Conservation (phyloP, 1,140 invertebrate species). For the Diachasma alloeum region DNA sequence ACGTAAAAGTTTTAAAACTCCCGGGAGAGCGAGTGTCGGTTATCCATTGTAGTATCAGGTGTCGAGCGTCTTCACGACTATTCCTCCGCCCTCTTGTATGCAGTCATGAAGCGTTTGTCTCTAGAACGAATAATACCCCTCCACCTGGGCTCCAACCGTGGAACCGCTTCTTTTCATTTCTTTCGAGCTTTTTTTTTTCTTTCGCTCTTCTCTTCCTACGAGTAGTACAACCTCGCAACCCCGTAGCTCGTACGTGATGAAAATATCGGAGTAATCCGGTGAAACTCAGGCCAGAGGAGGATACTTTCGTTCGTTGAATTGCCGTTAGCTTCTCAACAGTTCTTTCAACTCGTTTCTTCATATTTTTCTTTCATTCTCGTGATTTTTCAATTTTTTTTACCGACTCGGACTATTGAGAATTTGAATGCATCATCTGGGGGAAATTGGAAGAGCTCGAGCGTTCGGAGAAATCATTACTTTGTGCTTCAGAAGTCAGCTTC, state of each 20-base stretch:
- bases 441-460: too few relatives aligned
- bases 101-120: neutral
- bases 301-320: conserved; percentile 3
- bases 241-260: conserved; percentile 8
- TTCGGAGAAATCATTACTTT: too few relatives aligned
- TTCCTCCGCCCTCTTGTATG: neutral
- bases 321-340: neutral
- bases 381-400: neutral
- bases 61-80: conserved; percentile 12
- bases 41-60: conserved; percentile 5
- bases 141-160: neutral
- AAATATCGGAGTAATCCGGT: conserved; percentile 4
- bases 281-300: neutral
- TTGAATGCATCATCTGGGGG: neutral
- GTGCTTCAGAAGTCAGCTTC: neutral
- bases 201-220: neutral
- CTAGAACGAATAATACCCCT: neutral
- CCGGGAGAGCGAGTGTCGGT: neutral
- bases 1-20: neutral
- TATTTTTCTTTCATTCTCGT: neutral
- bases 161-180: neutral
- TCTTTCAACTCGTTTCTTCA: neutral
- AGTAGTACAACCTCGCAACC: neutral
- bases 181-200: neutral
- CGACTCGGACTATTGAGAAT: neutral